Percentiles rank a stretch among this genome's conserved stretches.
phyloP scores from a whole-genome alignment of 2,113 vertebrate genomes.

The Platycercus adscitus region DNA sequence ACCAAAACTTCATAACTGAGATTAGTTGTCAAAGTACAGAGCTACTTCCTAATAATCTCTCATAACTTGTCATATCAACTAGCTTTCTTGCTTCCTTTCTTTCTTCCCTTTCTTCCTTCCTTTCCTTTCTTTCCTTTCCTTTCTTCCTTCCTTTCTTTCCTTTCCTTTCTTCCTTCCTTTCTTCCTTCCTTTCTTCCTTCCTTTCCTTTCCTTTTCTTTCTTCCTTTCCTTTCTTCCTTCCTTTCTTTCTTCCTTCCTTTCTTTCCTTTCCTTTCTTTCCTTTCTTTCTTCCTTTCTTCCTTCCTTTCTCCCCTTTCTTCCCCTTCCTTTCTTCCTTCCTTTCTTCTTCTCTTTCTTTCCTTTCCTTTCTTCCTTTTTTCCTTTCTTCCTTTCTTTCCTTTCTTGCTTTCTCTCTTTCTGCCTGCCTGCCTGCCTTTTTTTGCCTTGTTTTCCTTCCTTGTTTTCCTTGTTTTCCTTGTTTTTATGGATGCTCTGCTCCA shows the following conservation, averaged over 20 bases:
- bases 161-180: too few relatives aligned
- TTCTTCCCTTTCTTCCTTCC: background rate
- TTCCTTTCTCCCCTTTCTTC: fast-evolving
- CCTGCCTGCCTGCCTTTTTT: too few relatives aligned
- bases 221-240: too few relatives aligned
- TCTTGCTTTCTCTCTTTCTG: too few relatives aligned
- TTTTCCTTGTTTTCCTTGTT: background rate
- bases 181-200: fast-evolving
- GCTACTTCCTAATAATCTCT: too few relatives aligned
- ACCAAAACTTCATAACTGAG: too few relatives aligned
- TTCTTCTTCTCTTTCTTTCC: fast-evolving
- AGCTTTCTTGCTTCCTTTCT: fast-evolving
- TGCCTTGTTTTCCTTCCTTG: background rate
- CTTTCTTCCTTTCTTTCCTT: too few relatives aligned
- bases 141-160: background rate
- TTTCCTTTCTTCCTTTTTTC: fast-evolving
- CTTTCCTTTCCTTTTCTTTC: background rate
- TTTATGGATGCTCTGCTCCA: background rate
- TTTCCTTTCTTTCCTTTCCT: fast-evolving
- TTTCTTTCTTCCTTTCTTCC: too few relatives aligned
- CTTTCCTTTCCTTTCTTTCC: too few relatives aligned
- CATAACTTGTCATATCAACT: too few relatives aligned
- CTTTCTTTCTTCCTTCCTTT: fast-evolving
- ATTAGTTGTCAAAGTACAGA: too few relatives aligned
- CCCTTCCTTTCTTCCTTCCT: too few relatives aligned